Evolutionary conservation across 2,888 invertebrate species (phyloP).

Genomic region (Lepas anatifera): DNA sequence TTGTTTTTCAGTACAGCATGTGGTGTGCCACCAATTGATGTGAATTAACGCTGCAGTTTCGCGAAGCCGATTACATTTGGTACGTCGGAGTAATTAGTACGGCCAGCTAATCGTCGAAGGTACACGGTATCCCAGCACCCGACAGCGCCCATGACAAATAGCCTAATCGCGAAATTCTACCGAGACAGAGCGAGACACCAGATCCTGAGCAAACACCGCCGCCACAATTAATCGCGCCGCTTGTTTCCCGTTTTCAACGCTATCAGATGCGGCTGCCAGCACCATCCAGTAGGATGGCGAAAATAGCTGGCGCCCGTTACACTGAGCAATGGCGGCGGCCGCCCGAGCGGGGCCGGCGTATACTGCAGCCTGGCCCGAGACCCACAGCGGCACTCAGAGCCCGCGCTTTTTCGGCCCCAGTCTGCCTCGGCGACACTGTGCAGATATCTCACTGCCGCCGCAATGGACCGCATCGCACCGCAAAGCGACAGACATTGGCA

Average conservation of each 20-base stretch:
- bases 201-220: not conserved
- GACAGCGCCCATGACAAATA: not conserved
- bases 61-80: too few species aligned
- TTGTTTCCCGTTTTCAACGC: constrained; percentile 9
- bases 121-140: not conserved
- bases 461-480: not conserved
- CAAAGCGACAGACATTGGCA: not conserved
- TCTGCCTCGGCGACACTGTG: not conserved
- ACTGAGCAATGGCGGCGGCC: not conserved
- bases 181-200: constrained; percentile 2
- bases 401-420: not conserved
- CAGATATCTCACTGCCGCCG: not conserved
- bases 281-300: not conserved
- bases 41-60: too few species aligned
- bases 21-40: too few species aligned
- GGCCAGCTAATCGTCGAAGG: too few species aligned
- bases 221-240: not conserved
- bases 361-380: too few species aligned
- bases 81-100: too few species aligned
- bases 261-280: constrained; percentile 2
- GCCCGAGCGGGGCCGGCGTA: too few species aligned
- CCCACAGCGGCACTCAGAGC: not conserved
- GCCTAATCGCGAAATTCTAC: constrained; percentile 4
- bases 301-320: not conserved
- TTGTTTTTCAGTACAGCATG: too few species aligned